Evolutionary conservation across 1,140 invertebrate species (phyloP), one percentile per base, ranked within the genome.

Genomic region (Probaryconus sp.): DNA sequence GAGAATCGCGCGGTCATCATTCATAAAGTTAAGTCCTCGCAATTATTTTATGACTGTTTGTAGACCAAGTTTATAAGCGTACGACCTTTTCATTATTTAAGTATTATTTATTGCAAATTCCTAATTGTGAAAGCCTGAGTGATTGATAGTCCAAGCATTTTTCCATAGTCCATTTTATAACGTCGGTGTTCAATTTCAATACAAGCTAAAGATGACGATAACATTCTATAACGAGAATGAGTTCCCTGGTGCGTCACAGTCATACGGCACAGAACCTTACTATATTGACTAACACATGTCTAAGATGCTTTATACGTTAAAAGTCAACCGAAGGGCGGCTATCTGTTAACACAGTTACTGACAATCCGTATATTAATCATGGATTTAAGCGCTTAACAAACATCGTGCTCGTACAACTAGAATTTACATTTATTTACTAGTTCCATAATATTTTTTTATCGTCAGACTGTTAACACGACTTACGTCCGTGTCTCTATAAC

Each of bases 231-330:
- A 28, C 33, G 51, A 56, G 51, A 47, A 55, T 43, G 33, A 65
- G 30, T 53, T 51, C 20, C 24, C 53, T 31, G 50, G 48, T 47
- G 40, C 50, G 45, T 65, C 42, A 67, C 31, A 47, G 40, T 47
- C 51, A 50, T 42, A 20, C 67, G 24, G 31, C 26, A 31, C 64
- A 53, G 67, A 63, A 71, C 67, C 56, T 71, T 71, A 71, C 67
- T 63, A 43, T 7, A 14, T 1, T 35, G 7, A 30, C n/a, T 37
- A 64, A 42, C 33, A 24, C 38, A 4, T 13, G 18, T 3, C 1
- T 18, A 33, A 28, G 5, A 42, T 55, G 3, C 1, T 14, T 61
- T 16, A 24, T 51, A 18, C 37, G 35, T 17, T 37, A 63, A 64
- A 51, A 64, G 43, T 63, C 28, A 51, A 64, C 40, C 33, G 43